phyloP scores from a whole-genome alignment of 2,113 vertebrate genomes.

The Laticauda colubrina region DNA sequence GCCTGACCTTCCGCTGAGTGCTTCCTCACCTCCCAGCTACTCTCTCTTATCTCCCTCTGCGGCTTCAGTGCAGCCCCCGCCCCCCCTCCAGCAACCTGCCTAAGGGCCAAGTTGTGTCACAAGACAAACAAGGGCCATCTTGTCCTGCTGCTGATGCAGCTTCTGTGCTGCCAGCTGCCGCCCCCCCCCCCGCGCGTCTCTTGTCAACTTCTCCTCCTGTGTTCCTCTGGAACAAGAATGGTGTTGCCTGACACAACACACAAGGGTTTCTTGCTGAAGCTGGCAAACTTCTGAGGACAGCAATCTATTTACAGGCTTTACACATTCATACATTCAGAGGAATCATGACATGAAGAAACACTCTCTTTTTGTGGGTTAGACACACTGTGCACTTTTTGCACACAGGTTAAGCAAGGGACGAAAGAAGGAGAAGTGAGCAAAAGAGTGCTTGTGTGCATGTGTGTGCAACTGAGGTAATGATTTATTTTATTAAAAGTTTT shows the following conservation, averaged over 20 bases:
- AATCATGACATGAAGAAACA: background rate
- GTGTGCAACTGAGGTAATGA: background rate
- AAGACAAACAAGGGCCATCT: background rate
- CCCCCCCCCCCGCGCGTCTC: accelerated
- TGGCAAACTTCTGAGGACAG: background rate
- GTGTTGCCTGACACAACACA: background rate
- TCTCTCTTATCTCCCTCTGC: background rate
- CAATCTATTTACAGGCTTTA: background rate
- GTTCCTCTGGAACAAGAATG: background rate
- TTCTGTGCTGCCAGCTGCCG: background rate
- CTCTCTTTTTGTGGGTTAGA: background rate
- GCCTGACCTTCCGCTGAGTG: background rate
- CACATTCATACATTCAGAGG: accelerated
- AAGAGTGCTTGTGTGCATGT: no score
- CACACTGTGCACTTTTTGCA: background rate
- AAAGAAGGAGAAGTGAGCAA: background rate
- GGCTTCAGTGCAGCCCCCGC: slow-evolving; percentile 12
- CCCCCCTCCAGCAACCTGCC: background rate
- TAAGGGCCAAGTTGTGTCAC: background rate
- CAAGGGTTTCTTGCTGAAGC: background rate
- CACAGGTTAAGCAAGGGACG: background rate
- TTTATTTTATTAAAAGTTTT: background rate
- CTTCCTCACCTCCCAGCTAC: background rate
- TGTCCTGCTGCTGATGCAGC: accelerated
- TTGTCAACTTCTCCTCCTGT: accelerated